Conservation (phyloP, 2,113 vertebrate species). For the Syrmaticus mikado region DNA sequence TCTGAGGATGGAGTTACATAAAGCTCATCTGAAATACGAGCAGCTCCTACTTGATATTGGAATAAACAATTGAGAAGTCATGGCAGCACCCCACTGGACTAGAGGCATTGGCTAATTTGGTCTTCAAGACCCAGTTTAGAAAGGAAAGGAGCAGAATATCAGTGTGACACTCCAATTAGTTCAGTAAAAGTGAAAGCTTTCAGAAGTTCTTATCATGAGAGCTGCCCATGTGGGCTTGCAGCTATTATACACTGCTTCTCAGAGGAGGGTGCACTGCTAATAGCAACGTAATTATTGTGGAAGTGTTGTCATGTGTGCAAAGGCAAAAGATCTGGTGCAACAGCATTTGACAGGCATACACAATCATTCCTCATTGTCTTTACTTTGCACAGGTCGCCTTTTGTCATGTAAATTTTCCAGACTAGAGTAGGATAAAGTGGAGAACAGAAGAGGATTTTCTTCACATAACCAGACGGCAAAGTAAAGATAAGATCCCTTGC, state of each 20-base stretch:
- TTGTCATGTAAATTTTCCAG: not conserved
- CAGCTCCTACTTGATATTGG: not conserved
- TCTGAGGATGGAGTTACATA: not conserved
- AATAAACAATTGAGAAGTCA: not conserved
- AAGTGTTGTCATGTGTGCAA: rapidly evolving
- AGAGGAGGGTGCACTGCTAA: rapidly evolving
- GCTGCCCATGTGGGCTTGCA: not conserved
- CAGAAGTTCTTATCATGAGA: not conserved
- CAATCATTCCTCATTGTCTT: not conserved
- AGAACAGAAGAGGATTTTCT: not conserved
- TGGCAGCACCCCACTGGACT: not conserved
- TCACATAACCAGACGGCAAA: not conserved
- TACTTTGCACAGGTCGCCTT: not conserved
- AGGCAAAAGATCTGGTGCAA: not conserved
- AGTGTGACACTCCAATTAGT: not conserved
- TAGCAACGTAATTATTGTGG: not conserved
- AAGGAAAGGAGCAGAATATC: not conserved
- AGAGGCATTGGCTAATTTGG: not conserved
- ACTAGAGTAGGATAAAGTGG: not conserved
- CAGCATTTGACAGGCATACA: not conserved
- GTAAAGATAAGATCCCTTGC: not conserved
- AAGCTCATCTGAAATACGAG: not conserved
- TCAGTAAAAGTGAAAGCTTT: not conserved
- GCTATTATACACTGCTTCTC: not conserved
- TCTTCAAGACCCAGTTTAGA: not conserved